A percentile compares a stretch with the other conserved stretches of the same genome.
Evolutionary conservation across 2,113 vertebrate species (phyloP).

Genomic region (Bostrychus sinensis): DNA sequence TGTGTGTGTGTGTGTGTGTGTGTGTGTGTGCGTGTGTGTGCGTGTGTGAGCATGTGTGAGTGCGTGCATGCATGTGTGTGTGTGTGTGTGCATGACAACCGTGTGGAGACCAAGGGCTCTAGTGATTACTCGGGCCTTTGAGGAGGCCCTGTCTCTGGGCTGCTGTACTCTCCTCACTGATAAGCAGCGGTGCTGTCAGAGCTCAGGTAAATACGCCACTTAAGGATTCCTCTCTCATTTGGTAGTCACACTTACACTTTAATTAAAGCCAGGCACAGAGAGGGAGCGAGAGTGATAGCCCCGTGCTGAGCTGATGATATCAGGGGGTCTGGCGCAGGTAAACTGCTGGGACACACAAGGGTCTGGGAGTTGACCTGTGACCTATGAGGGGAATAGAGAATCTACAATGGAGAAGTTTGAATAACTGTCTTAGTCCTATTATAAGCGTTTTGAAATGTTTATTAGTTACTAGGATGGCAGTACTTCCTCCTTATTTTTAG

Average conservation of each 20-base stretch:
- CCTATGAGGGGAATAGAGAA: slow-evolving; percentile 24
- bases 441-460: too few species aligned
- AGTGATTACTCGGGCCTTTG: slow-evolving; percentile 67
- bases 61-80: slow-evolving; percentile 20
- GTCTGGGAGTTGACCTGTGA: slow-evolving; percentile 48
- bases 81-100: slow-evolving; percentile 6
- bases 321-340: slow-evolving; percentile 55
- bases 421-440: too few species aligned
- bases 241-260: slow-evolving; percentile 77
- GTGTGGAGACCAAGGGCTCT: slow-evolving; percentile 17
- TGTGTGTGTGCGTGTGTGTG: slow-evolving; percentile 15
- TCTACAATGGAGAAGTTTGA: slow-evolving; percentile 1
- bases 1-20: slow-evolving; percentile 14
- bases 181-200: slow-evolving; percentile 72
- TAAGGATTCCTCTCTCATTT: slow-evolving; percentile 81
- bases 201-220: slow-evolving; percentile 77
- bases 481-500: too few species aligned
- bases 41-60: slow-evolving; percentile 6
- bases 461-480: too few species aligned
- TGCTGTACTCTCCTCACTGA: slow-evolving; percentile 58
- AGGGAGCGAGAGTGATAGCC: slow-evolving; percentile 56
- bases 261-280: slow-evolving; percentile 71
- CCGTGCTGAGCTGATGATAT: slow-evolving; percentile 77
- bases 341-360: slow-evolving; percentile 49
- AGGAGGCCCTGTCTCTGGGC: slow-evolving; percentile 60